phyloP scores from a whole-genome alignment of 1,140 invertebrate genomes.

The Cyclina sinensis region DNA sequence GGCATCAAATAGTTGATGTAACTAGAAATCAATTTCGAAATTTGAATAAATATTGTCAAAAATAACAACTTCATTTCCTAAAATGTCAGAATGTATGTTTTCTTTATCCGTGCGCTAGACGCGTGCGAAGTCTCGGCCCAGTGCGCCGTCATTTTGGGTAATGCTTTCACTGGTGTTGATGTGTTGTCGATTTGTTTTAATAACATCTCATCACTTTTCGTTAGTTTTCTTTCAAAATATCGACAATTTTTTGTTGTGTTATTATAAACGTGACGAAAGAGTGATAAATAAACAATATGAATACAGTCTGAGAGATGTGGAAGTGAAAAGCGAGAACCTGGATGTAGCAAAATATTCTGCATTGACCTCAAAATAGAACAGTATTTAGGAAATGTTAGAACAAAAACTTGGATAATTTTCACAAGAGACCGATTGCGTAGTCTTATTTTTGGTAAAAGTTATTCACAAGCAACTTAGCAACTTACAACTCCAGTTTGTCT shows the following conservation, averaged over 20 bases:
- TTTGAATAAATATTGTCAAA: constrained; percentile 66
- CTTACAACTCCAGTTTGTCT: no score
- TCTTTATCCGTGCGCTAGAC: constrained; percentile 10
- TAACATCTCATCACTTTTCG: constrained; percentile 44
- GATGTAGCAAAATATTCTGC: not conserved
- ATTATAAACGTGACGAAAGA: constrained; percentile 36
- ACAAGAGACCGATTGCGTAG: no score
- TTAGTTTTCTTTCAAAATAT: constrained; percentile 68
- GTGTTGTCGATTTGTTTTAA: constrained; percentile 61
- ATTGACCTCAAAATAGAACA: no score
- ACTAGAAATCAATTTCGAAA: constrained; percentile 58
- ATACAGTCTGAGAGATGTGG: not conserved
- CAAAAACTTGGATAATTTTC: no score
- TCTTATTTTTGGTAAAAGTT: no score
- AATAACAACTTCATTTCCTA: constrained; percentile 68
- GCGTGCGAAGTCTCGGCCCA: constrained; percentile 44
- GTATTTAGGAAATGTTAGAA: no score
- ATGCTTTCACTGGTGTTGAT: constrained; percentile 1
- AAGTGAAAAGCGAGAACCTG: not conserved
- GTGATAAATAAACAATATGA: constrained; percentile 55
- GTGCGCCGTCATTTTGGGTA: constrained; percentile 25
- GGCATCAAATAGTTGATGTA: not conserved
- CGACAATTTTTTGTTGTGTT: constrained; percentile 28
- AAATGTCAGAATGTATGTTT: constrained; percentile 58
- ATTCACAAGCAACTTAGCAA: no score